Conservation (phyloP, 2,113 vertebrate species). For the Coryphaenoides rupestris region DNA sequence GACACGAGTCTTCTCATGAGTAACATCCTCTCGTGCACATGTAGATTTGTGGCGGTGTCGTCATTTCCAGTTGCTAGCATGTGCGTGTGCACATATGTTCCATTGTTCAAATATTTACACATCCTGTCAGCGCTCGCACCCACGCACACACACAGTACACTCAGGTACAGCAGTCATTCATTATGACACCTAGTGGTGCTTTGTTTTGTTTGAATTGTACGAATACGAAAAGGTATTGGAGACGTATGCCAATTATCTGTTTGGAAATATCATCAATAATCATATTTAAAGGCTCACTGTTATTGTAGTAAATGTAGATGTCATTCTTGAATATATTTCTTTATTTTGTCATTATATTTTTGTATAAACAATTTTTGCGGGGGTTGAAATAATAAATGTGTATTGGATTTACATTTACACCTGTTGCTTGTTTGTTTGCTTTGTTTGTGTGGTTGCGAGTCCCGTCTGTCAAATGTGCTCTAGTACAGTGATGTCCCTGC, state of each 20-base stretch:
- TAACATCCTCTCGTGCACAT: neutral
- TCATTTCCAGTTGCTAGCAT: neutral
- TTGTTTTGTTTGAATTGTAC: neutral
- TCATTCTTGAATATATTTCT: conserved; percentile 1
- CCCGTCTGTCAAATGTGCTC: neutral
- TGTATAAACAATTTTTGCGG: conserved; percentile 34
- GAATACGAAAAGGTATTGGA: conserved; percentile 8
- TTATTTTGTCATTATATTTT: conserved; percentile 36
- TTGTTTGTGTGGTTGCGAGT: neutral
- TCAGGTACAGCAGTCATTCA: neutral
- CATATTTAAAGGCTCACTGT: neutral
- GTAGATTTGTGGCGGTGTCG: neutral
- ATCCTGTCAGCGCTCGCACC: too few relatives aligned
- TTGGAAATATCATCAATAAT: conserved; percentile 12
- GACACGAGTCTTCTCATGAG: neutral
- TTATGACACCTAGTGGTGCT: neutral
- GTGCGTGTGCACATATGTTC: neutral
- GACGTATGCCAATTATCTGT: conserved; percentile 6
- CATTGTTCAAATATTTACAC: conserved; percentile 6
- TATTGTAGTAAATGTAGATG: neutral
- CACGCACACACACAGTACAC: neutral
- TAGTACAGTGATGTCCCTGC: neutral
- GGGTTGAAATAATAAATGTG: conserved; percentile 40
- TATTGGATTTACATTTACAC: conserved; percentile 14
- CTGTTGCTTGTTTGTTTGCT: conserved; percentile 4